Base-by-base conservation (phyloP, 2,888 invertebrate species). In the Piscicola geometra region DNA sequence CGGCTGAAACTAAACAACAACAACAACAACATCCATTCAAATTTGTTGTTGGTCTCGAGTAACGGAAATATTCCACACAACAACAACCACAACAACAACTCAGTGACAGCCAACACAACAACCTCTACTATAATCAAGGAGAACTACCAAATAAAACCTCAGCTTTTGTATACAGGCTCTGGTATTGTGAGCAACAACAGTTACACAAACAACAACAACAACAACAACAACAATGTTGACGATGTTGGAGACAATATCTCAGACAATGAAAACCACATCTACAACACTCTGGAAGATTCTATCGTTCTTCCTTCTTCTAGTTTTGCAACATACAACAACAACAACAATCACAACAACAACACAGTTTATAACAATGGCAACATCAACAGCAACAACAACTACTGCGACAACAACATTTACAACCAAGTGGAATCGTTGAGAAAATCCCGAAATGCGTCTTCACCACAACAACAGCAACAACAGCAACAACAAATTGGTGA, bases 201-300 rank as follows among this genome's bases (percentile, higher is more conserved):
- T n/a, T 5, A 18, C 60, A 18, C 5, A 9, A 56, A 56, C 60
- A 56, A 56, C 25, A 18, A 25, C n/a, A 56, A 56, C 60, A 25
- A 56, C 60, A 56, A 56, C 60, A 25, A 56, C 60, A 25, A 18
- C 60, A 56, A 21, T 18, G 5, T 18, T 21, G 5, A 56, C 25
- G n/a, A 21, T 56, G 60, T 18, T 21, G n/a, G n/a, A 3, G n/a
- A 56, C n/a, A n/a, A 56, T 15, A 25, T 5, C n/a, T 56, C n/a
- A 18, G 60, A 56, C 25, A 56, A 56, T 21, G 60, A 56, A 3
- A 56, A 64, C 60, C 73, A 73, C 64, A 73, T 73, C 60, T 73
- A 73, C 28, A 73, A 64, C 64, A 73, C 73, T 30, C 36, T 73
- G n/a, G 73, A 73, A 60, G 64, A 73, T 28, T 56, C 73, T 21